Evolutionary conservation across 2,113 vertebrate species (phyloP), one percentile per base, ranked within the genome.

Genomic region (Charadrius vociferus): DNA sequence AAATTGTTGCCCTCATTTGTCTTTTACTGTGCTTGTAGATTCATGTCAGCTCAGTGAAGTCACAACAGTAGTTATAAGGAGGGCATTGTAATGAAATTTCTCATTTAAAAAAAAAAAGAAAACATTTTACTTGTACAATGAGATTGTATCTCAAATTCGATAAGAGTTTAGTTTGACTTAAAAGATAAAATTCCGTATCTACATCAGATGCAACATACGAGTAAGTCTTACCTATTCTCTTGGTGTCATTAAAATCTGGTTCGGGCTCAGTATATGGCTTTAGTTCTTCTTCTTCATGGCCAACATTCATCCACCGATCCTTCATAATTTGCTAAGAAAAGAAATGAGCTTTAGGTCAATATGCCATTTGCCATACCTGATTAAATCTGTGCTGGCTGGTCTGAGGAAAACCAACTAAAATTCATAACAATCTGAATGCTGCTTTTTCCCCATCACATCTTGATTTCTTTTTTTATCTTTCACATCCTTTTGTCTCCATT

Each of bases 301-400:
- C 99, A 92, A 99, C 99, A 90, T 99, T 99, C 99, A 99, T 99
- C 99, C 99, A 99, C 59, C 99, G 98, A 98, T 99, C 99, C 98
- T 99, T 99, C 99, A 99, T 99, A 93, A 99, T 99, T 99, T 99
- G 99, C 99, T 99, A 94, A 81, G 62, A 87, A 95, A 97, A 63
- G 65, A 81, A 95, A 43, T 34, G 11, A 67, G 39, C 34, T 81
- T 73, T 83, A 88, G 73, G 72, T 62, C 77, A 92, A 81, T 61
- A 20, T 63, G 41, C 58, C 24, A 27, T 73, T 32, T 62, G 70
- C 30, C 79, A 59, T 49, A 68, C 6, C 10, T 0, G 2, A 73
- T 74, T 43, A 71, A n/a, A 59, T 39, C 50, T 39, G 12, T 20
- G 47, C 6, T 29, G 45, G 32, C 23, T 50, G 21, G 21, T 79